Base-by-base conservation (phyloP, 2,888 invertebrate species). In the Drosophila siamana region DNA sequence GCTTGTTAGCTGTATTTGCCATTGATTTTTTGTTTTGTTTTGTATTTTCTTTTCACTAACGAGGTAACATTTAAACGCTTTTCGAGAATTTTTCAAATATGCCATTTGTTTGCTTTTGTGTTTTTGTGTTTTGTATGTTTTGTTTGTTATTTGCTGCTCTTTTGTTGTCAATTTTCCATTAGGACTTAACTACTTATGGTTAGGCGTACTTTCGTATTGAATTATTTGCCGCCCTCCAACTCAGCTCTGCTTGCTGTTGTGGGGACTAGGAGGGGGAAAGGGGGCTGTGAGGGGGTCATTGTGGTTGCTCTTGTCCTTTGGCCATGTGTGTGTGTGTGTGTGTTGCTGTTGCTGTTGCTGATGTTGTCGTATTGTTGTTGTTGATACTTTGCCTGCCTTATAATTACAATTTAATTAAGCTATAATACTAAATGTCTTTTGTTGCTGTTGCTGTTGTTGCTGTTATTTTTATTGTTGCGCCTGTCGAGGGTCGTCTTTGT, bases 31-130 rank as follows among this genome's bases (percentile, higher is more conserved):
- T 51, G 24, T 46, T 63, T 36, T 13, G 67, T 46, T 52, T 43
- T 38, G 13, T 15, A 56, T 40, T 41, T 50, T 41, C 46, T 51
- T 56, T 71, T 67, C 15, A 71, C 85, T 89, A 89, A 89, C 89
- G 89, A 89, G 88, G 89, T 89, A 89, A 89, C 89, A 89, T 87
- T 89, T 85, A 89, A 89, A 88, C 81, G 76, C 72, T 62, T 80
- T 81, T 38, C 15, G 15, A 13, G 74, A 33, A n/a, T 33, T 67
- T 74, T 64, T 67, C 43, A 57, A 72, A n/a, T 47, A 57, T 74
- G 38, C 28, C 51, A 33, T 36, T 62, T 73, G 73, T 36, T 66
- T 56, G 7, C 63, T 50, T 41, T 47, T 60, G 43, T 30, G 40
- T 56, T 40, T 16, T 52, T 67, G n/a, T n/a, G n/a, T n/a, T 36